Evolutionary conservation across 2,888 invertebrate species (phyloP).

Genomic region (Ramazzottius varieornatus): DNA sequence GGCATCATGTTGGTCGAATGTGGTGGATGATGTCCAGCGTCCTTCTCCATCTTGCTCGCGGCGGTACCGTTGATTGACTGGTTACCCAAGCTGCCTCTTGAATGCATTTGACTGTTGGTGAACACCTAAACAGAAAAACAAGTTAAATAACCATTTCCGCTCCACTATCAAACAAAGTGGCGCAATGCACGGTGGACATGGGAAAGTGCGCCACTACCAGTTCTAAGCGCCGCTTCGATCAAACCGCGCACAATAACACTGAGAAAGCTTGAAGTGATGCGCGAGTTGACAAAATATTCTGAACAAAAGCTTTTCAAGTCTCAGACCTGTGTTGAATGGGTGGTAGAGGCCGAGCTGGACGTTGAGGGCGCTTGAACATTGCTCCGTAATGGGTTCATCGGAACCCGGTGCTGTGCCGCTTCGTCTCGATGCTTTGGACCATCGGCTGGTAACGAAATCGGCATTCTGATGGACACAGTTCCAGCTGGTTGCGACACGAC

Average conservation of each 20-base stretch:
- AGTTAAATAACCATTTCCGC: background rate
- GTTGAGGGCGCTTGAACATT: too few relatives aligned
- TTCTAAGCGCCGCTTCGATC: too few relatives aligned
- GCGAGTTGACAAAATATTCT: too few relatives aligned
- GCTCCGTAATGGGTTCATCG: too few relatives aligned
- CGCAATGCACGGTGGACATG: background rate
- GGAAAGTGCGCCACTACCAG: too few relatives aligned
- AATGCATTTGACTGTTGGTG: slow-evolving; percentile 2
- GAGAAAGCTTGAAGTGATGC: too few relatives aligned
- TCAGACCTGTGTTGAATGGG: background rate
- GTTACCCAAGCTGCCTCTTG: too few relatives aligned
- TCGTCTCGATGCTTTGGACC: background rate
- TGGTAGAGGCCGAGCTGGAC: background rate
- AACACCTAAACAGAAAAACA: background rate
- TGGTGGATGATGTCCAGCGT: too few relatives aligned
- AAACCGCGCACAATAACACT: too few relatives aligned
- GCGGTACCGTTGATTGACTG: too few relatives aligned
- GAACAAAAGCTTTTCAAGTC: too few relatives aligned
- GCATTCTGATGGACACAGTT: background rate
- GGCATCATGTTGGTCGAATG: background rate
- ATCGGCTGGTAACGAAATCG: background rate
- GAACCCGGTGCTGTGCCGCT: background rate
- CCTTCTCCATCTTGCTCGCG: too few relatives aligned
- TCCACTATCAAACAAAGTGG: background rate
- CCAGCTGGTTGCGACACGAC: background rate